Base-by-base conservation (phyloP, 2,888 invertebrate genomes). In the Eristalinus sepulchralis region DNA sequence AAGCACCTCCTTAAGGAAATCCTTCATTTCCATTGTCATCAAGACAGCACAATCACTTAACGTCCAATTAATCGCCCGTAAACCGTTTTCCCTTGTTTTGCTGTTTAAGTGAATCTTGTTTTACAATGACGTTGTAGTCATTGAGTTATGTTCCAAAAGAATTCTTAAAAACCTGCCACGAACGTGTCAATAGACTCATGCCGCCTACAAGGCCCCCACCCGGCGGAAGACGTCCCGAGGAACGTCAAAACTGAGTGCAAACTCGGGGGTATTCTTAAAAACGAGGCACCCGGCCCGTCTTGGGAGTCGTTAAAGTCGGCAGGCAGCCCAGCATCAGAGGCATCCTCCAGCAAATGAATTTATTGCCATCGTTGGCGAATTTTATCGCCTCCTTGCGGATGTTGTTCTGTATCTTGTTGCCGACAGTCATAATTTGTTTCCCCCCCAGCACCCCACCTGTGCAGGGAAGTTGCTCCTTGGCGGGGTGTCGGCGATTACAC, bases 91-190 rank as follows among this genome's bases (percentile, higher is more conserved):
- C 22, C 11, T 59, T 11, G 27, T 8, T 9, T 27, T 66, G 31
- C 39, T 59, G 27, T 57, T 55, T 70, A 66, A 60, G 60, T 80
- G 60, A 36, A 36, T 70, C 33, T 60, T 73, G 34, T 36, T 67
- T 57, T 75, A 80, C 60, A 71, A 80, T 87, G 87, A 87, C 87
- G 83, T 87, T 83, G 36, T 87, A 83, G 83, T 87, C 87, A 87
- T 87, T 53, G 55, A 82, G 59, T 73, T 31, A 72, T 82, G 47
- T 70, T 72, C 68, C 57, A 59, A 27, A 67, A 47, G 27, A 77
- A 81, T 47, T 77, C 27, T 64, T 60, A 27, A 82, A 78, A 17
- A 66, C 79, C 82, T 86, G 86, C 86, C 82, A 82, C 62, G 31
- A 63, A 47, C 59, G 57, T 60, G 73, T 81, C 68, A 59, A 70